A percentile compares a stretch with the other conserved stretches of the same genome.
Evolutionary conservation across 2,888 invertebrate species (phyloP).

Genomic region (Chirona hameri): DNA sequence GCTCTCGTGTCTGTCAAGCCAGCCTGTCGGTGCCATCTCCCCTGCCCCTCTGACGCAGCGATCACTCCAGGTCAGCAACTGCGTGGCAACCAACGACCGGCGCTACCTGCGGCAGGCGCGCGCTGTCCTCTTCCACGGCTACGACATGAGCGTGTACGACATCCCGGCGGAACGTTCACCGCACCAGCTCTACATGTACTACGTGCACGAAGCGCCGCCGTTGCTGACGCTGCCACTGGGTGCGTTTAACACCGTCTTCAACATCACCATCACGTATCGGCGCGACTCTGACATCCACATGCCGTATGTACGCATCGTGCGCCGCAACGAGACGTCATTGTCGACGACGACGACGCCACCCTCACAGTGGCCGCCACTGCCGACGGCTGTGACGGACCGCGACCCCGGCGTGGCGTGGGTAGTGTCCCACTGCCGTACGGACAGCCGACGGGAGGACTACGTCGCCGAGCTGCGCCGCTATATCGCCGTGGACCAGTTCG

Average conservation of each 20-base stretch:
- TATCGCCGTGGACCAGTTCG: not conserved
- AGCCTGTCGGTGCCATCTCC: no score
- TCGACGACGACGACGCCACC: not conserved
- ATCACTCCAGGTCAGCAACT: not conserved
- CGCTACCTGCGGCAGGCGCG: slow-evolving; percentile 37
- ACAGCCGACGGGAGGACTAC: not conserved
- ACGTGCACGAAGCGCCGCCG: slow-evolving; percentile 39
- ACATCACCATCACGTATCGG: slow-evolving; percentile 36
- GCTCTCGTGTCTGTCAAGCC: no score
- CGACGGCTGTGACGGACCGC: not conserved
- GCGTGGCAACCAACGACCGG: slow-evolving; percentile 32
- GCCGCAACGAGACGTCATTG: not conserved
- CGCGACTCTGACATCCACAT: slow-evolving; percentile 34
- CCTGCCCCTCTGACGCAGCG: no score
- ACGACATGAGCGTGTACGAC: slow-evolving; percentile 31
- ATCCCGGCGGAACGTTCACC: slow-evolving; percentile 36
- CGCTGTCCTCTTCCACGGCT: slow-evolving; percentile 40
- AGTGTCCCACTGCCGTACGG: not conserved
- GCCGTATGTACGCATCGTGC: slow-evolving; percentile 29
- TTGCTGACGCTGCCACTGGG: not conserved
- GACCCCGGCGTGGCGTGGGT: not conserved
- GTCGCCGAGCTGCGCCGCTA: not conserved
- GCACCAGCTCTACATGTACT: slow-evolving; percentile 39
- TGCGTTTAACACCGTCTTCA: slow-evolving; percentile 32
- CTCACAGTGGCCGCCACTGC: not conserved